These are phyloP conservation scores for Setophaga petechia DNA, from an alignment of 2,113 vertebrate genomes.

Conservation along the genomic window DNA sequence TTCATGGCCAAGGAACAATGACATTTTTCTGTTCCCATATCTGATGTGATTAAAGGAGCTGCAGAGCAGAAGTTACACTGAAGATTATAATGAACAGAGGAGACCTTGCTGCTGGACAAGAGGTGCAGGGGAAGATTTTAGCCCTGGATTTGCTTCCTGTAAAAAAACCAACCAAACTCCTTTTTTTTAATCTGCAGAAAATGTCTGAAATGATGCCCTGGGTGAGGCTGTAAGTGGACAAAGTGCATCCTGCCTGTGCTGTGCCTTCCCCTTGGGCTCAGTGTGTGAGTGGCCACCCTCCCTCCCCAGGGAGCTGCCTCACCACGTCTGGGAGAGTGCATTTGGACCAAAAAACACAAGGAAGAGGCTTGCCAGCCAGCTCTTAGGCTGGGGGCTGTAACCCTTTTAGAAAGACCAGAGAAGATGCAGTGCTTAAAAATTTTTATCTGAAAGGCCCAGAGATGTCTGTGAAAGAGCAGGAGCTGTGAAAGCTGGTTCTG, in stretches of 20 bases:
- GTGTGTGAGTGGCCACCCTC: background rate
- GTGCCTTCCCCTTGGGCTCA: background rate
- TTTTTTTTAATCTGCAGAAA: background rate
- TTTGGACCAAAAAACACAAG: background rate
- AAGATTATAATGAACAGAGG: conserved; percentile 48
- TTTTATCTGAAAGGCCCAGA: background rate
- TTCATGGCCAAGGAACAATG: conserved; percentile 59
- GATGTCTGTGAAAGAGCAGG: background rate
- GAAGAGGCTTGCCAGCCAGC: background rate
- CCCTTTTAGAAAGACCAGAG: background rate
- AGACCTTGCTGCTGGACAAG: background rate
- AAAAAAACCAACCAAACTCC: background rate
- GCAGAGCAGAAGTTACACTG: conserved; percentile 57
- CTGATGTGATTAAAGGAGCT: conserved; percentile 67
- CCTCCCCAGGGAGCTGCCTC: background rate
- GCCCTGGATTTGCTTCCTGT: background rate
- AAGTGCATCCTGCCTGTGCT: background rate
- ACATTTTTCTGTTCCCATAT: conserved; percentile 64
- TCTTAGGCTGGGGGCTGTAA: background rate
- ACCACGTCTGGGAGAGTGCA: accelerated
- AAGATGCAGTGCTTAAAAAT: background rate
- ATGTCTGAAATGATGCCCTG: background rate
- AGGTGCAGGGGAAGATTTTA: background rate
- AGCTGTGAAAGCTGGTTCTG: background rate
- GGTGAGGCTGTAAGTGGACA: background rate